Conservation (phyloP, 1,140 invertebrate species). For the Drosophila punjabiensis region DNA sequence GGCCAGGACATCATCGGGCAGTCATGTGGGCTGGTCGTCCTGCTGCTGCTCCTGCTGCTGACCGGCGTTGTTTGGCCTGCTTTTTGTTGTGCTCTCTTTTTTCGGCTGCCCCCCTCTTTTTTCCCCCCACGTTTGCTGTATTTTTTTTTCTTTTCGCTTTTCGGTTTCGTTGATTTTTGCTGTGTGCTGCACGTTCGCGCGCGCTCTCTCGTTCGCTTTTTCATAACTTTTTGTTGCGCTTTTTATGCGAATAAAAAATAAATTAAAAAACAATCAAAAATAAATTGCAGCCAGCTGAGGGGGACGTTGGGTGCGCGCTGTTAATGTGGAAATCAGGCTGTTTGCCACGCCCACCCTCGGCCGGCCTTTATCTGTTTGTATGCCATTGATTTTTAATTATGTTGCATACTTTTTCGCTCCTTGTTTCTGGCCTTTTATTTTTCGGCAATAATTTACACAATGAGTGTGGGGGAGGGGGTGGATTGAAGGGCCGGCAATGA, state of each 20-base stretch:
- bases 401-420: conserved; percentile 72
- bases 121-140: conserved; percentile 27
- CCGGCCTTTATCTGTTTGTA: conserved; percentile 75
- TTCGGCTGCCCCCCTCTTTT: conserved; percentile 23
- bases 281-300: conserved; percentile 61
- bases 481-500: not conserved
- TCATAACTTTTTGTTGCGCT: conserved; percentile 65
- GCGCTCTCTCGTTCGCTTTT: conserved; percentile 34
- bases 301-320: conserved; percentile 35
- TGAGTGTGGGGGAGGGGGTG: conserved; percentile 36
- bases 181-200: conserved; percentile 55
- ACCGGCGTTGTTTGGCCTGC: conserved; percentile 70
- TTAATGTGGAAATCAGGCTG: conserved; percentile 79
- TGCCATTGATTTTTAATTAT: conserved; percentile 85
- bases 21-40: conserved; percentile 51
- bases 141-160: conserved; percentile 50
- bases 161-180: conserved; percentile 67
- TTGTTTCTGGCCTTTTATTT: conserved; percentile 52
- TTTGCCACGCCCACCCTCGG: conserved; percentile 44
- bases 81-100: conserved; percentile 54
- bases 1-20: conserved; percentile 43
- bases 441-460: conserved; percentile 73
- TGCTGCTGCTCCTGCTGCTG: conserved; percentile 37
- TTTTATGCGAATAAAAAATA: conserved; percentile 77
- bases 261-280: conserved; percentile 83